Evolutionary conservation across 2,888 invertebrate species (phyloP).

Genomic region (Eupithecia vulgata): DNA sequence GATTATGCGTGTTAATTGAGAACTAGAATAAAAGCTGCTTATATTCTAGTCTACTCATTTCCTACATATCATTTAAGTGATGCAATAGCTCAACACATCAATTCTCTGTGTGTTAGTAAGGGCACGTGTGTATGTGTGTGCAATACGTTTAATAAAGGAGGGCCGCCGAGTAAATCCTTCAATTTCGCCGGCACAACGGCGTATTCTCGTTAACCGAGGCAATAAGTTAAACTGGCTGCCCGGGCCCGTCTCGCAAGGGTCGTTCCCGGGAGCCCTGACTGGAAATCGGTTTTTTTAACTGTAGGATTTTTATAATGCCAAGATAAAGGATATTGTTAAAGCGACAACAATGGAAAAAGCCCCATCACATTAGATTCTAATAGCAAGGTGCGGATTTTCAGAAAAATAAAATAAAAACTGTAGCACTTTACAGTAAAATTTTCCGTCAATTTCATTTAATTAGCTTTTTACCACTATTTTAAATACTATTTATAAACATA

Average conservation of each 20-base stretch:
- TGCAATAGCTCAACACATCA: neutral
- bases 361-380: neutral
- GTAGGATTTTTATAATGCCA: neutral
- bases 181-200: conserved; percentile 83
- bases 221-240: conserved; percentile 80
- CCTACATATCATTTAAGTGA: conserved; percentile 1
- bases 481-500: neutral
- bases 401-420: neutral
- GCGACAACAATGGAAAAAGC: neutral
- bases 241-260: conserved; percentile 46
- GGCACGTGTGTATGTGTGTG: conserved; percentile 66
- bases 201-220: conserved; percentile 84
- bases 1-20: neutral
- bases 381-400: neutral
- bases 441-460: neutral
- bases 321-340: neutral
- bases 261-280: conserved; percentile 13
- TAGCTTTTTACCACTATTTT: neutral
- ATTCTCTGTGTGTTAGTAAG: conserved; percentile 8
- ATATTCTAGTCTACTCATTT: neutral
- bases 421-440: neutral
- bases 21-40: neutral
- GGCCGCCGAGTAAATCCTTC: conserved; percentile 84
- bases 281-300: neutral
- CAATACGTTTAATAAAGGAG: conserved; percentile 84